A percentile compares a stretch with the other conserved stretches of the same genome.
phyloP scores from a whole-genome alignment of 2,797 vertebrate species.

The Choloepus didactylus region DNA sequence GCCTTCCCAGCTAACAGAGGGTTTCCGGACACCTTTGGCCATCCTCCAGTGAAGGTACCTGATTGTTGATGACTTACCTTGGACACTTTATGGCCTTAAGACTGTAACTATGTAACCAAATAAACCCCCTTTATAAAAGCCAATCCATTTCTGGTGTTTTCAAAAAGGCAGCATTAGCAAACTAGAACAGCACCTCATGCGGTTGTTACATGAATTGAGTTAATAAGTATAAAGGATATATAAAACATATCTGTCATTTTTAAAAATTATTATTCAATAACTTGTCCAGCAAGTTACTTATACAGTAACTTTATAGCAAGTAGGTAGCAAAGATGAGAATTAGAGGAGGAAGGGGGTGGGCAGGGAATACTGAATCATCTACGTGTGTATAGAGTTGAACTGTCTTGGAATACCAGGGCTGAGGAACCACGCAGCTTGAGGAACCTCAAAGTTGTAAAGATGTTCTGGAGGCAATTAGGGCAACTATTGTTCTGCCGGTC shows the following conservation, averaged over 20 bases:
- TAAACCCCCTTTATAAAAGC: too few species aligned
- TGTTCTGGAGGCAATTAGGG: background rate
- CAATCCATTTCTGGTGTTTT: too few species aligned
- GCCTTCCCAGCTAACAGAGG: too few species aligned
- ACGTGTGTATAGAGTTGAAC: background rate
- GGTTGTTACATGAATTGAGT: background rate
- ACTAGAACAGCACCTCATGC: background rate
- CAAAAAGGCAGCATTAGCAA: too few species aligned
- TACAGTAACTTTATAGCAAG: background rate
- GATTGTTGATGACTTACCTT: too few species aligned
- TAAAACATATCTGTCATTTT: background rate
- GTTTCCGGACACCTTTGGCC: too few species aligned
- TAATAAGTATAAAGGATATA: background rate
- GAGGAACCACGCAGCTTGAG: background rate
- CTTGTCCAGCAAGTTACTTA: background rate
- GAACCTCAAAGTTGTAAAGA: constrained; percentile 46
- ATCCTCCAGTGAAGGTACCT: too few species aligned
- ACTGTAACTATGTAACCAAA: too few species aligned
- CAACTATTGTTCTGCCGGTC: constrained; percentile 13
- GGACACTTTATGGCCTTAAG: too few species aligned
- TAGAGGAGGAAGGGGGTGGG: background rate
- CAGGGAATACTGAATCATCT: background rate
- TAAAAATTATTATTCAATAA: background rate
- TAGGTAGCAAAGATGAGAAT: background rate
- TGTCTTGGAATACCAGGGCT: background rate